A percentile compares a stretch with the other conserved stretches of the same genome.
phyloP scores from a whole-genome alignment of 2,797 vertebrate genomes.

The Emys orbicularis region DNA sequence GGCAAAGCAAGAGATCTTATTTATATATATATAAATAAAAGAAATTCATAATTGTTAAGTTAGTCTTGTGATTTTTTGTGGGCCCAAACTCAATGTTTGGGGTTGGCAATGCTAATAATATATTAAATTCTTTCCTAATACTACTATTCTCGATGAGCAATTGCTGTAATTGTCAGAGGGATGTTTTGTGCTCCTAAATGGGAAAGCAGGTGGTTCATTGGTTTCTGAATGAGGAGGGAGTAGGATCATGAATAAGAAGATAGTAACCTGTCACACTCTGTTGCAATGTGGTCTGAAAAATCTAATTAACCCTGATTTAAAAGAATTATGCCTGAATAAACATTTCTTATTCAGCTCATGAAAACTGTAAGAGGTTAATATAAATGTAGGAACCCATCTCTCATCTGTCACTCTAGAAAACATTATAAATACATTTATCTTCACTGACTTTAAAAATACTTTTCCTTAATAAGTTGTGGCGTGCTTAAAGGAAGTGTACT shows the following conservation, averaged over 20 bases:
- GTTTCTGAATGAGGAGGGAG: not conserved
- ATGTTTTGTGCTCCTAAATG: not conserved
- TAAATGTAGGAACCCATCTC: not conserved
- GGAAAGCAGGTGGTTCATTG: not conserved
- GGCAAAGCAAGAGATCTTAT: not conserved
- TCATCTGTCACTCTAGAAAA: not conserved
- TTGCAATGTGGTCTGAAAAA: not conserved
- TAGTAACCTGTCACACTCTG: not conserved
- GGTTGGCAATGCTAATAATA: constrained; percentile 1
- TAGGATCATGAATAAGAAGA: not conserved
- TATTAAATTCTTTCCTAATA: not conserved
- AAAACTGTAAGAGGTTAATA: not conserved
- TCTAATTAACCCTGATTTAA: not conserved
- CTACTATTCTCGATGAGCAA: too few species aligned
- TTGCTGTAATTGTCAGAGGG: not conserved
- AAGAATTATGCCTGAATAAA: constrained; percentile 22
- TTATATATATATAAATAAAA: not conserved
- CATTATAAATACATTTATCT: not conserved
- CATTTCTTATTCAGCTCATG: not conserved
- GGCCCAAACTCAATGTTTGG: not conserved
- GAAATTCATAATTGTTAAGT: not conserved
- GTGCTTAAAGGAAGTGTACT: not conserved
- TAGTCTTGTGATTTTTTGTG: not conserved
- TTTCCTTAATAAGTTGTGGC: not conserved
- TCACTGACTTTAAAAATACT: not conserved